Conservation (phyloP, 1,140 invertebrate species). For the Macrostomum lignano region DNA sequence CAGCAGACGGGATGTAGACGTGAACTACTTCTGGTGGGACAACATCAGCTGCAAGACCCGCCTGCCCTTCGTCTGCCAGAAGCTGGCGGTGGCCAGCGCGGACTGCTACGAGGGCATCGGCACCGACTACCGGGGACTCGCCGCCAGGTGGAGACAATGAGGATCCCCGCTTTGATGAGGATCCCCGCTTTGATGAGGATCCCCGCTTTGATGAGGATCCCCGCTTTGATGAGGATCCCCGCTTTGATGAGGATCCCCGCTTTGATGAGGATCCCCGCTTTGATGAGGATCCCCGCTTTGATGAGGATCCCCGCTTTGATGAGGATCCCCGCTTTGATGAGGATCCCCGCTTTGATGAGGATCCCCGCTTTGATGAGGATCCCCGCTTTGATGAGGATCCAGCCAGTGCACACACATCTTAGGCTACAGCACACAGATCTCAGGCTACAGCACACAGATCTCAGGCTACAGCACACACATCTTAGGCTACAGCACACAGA, state of each 20-base stretch:
- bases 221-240: background rate
- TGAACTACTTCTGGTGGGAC: constrained; percentile 5
- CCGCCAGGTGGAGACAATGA: constrained; percentile 9
- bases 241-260: background rate
- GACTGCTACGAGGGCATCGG: constrained; percentile 14
- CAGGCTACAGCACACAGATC: too few species aligned
- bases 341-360: too few species aligned
- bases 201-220: background rate
- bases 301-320: too few species aligned
- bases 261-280: background rate
- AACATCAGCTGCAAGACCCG: background rate
- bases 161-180: constrained; percentile 10
- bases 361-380: too few species aligned
- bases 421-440: too few species aligned
- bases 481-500: too few species aligned
- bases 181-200: background rate
- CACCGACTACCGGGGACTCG: constrained; percentile 10
- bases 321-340: too few species aligned
- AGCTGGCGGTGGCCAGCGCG: constrained; percentile 1
- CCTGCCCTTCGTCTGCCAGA: constrained; percentile 4
- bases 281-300: too few species aligned
- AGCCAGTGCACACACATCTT: too few species aligned
- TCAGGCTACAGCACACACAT: too few species aligned
- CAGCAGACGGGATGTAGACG: background rate
- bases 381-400: too few species aligned